Evolutionary conservation across 2,797 vertebrate species (phyloP), one percentile per base, ranked within the genome.

Genomic region (Adrianichthys oophorus): DNA sequence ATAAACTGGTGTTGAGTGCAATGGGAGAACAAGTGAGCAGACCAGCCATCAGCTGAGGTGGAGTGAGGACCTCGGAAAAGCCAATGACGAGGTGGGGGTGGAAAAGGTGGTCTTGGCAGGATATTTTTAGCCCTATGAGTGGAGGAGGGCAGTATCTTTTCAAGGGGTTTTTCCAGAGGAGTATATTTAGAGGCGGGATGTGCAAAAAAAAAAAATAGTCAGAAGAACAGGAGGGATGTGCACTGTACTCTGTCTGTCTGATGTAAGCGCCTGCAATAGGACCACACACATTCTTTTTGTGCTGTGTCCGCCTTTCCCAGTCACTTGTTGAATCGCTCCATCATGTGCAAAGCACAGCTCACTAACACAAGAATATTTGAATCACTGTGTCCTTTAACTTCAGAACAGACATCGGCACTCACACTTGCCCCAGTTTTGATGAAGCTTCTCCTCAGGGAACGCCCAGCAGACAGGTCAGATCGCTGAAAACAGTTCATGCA

Each of bases 181-280:
- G 84, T 92, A 91, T 90, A 92, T 92, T 92, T 92, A 91, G 91
- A 76, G 76, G 19, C 1, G 52, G 79, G 72, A 78, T 82, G 79
- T 78, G 82, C 85, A 87, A 85, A 87, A 84, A 79, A 82, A 75
- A 84, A 74, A 21, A 21, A 21, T 21, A 78, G 80, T 83, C 32
- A 74, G 80, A 83, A 83, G 80, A 83, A 83, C 76, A 78, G 83
- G 70, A 86, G 83, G 76, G 84, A 86, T 80, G 80, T 87, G 71
- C 76, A 80, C 68, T 74, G 83, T 82, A 65, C 80, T 71, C 80
- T 84, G 82, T 55, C 72, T 75, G 76, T 84, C 90, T 91, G 90
- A 91, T 91, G 91, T 91, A 92, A 92, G 79, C 77, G 66, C 56
- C 65, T 88, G 90, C 89, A 91, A 92, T 74, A 83, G 66, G 84